Evolutionary conservation across 1,140 invertebrate genomes (phyloP), one percentile per base, ranked within the genome.

Genomic region (Heliconius nattereri): DNA sequence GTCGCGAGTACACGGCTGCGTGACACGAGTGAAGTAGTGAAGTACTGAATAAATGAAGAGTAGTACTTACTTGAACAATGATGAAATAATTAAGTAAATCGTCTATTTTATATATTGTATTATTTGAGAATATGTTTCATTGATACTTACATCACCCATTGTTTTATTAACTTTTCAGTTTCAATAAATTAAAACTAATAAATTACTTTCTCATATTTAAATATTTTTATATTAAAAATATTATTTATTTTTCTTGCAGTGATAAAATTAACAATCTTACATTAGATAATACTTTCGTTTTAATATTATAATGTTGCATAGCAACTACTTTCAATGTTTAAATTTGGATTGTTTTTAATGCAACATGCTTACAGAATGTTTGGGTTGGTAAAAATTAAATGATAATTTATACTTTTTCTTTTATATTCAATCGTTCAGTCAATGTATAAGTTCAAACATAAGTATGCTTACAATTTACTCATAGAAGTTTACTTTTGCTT

Each of bases 101-200:
- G 19, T 52, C 16, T 52, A 52, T 52, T 19, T 20, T 52, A 23
- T 32, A 29, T 70, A 78, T 74, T 76, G 11, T 45, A 45, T 72
- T 81, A 60, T 5, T 72, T 76, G 37, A 49, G 11, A 23, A 74
- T 49, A 66, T 6, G 32, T 32, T 20, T 35, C 23, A 37, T 57
- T 45, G 32, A 71, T 57, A 89, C 90, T 86, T 78, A 91, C 90
- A 78, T 91, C 90, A 75, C 86, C 89, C 90, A 91, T 90, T 35
- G 74, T 87, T 70, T 89, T 86, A 66, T 26, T 11, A 26, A 13
- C 5, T 66, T 66, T 29, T 66, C 57, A 66, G 23, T 66, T 66
- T 16, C 11, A 26, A 66, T 66, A 66, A 26, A 66, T 66, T 9
- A 66, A 66, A 66, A 66, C 3, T 66, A 29, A 66, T 11, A 60